Base-by-base conservation (phyloP, 2,888 invertebrate genomes). In the Pristionchus mayeri region DNA sequence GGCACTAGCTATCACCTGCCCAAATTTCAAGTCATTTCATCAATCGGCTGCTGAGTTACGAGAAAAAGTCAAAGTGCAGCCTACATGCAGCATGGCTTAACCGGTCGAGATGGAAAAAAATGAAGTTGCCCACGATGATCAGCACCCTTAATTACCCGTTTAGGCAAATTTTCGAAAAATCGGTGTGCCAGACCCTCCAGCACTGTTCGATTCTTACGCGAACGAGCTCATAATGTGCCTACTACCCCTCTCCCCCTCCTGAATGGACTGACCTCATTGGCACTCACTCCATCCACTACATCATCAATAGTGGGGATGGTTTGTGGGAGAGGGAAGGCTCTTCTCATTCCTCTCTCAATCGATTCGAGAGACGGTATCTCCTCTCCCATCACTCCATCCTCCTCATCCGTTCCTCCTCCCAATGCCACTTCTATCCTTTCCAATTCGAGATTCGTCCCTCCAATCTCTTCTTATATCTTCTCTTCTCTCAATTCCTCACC, bases 371-470 rank as follows among this genome's bases (percentile, higher is more conserved):
- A 30, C 13, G 48, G 50, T 27, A 48, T 48, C 6, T 78, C 50
- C 48, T 78, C 57, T 24, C 27, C 7, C 27, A 57, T 81, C 81
- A 79, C 18, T 67, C 37, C 37, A 67, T 67, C 37, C 16, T 48
- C 24, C 6, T 54, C 80, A 34, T 80, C 80, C 21, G 37, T 37
- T 27, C 67, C 30, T 2, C n/a, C 60, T 16, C 57, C 67, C n/a
- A 86, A 44, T 37, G 30, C 18, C 7, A 83, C 83, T 27, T 85
- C 84, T 27, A 91, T 85, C 67, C 88, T 85, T 57, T 92, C 91
- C 27, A 92, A 85, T 11, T 89, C 89, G n/a, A 92, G 82, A 82
- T 91, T 87, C 11, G 90, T 86, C 71, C 63, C 80, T 67, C 6
- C 34, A 37, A 67, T 67, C 7, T 11, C 2, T 60, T 27, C 18